These are phyloP conservation scores for Rhagophthalmus giganteus DNA, from an alignment of 2,888 invertebrate genomes.

Conservation along the genomic window DNA sequence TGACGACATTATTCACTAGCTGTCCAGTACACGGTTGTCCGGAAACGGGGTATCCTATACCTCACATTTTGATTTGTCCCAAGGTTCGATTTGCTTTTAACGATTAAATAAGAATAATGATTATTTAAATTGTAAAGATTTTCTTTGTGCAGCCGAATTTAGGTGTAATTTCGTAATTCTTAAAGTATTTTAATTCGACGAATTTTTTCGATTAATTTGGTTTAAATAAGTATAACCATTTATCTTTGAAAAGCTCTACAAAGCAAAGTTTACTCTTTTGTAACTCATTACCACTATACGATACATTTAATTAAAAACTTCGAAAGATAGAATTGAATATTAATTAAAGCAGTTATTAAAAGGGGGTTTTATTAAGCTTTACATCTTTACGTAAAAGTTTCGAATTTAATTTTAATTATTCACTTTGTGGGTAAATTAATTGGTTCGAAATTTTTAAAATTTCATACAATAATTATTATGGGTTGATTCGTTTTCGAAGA, in stretches of 20 bases:
- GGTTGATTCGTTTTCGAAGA: too few species aligned
- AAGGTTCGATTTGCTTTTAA: too few species aligned
- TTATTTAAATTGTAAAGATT: too few species aligned
- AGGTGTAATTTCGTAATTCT: too few species aligned
- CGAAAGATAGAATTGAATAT: conserved; percentile 41
- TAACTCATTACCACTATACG: conserved; percentile 37
- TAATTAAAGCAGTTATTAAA: conserved; percentile 42
- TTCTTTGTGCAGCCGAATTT: too few species aligned
- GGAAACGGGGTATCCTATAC: too few species aligned
- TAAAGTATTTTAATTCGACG: too few species aligned
- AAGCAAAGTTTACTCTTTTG: conserved; percentile 31
- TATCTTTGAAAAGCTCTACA: conserved; percentile 17
- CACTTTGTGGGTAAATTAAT: background rate
- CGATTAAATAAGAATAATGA: too few species aligned
- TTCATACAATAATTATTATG: too few species aligned
- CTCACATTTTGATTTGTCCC: too few species aligned
- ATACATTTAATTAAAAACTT: conserved; percentile 46
- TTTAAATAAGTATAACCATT: conserved; percentile 12
- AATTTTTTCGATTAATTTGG: conserved; percentile 10
- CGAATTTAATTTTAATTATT: conserved; percentile 13
- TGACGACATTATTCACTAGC: too few species aligned
- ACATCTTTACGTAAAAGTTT: conserved; percentile 18
- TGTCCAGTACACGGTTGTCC: too few species aligned
- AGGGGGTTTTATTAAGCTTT: conserved; percentile 13
- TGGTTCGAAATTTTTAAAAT: background rate